Percentiles rank a stretch among this genome's conserved stretches.
These are phyloP conservation scores for Apis mellifera DNA, from an alignment of 1,140 invertebrate genomes.

Conservation along the genomic window Amel_HAv3.1 CM009933.2:13380001-13380500, in stretches of 20 bases:
- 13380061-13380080: constrained; percentile 54
- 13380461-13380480: constrained; percentile 43
- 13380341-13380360: not conserved
- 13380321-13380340: constrained; percentile 2
- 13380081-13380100: constrained; percentile 58
- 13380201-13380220: constrained; percentile 20
- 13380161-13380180: constrained; percentile 62
- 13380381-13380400: not conserved
- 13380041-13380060: constrained; percentile 66
- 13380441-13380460: constrained; percentile 58
- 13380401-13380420: constrained; percentile 8
- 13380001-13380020: not conserved
- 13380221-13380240: constrained; percentile 47
- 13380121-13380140: constrained; percentile 58
- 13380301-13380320: not conserved
- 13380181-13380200: constrained; percentile 46
- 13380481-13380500: constrained; percentile 10
- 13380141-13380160: constrained; percentile 54
- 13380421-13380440: constrained; percentile 69
- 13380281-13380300: too few relatives aligned
- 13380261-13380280: constrained; percentile 44
- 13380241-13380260: constrained; percentile 55
- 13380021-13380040: constrained; percentile 31
- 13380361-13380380: not conserved
- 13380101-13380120: constrained; percentile 22